Evolutionary conservation across 2,113 vertebrate genomes (phyloP), one percentile per base, ranked within the genome.

Genomic region (Morone chrysops): DNA sequence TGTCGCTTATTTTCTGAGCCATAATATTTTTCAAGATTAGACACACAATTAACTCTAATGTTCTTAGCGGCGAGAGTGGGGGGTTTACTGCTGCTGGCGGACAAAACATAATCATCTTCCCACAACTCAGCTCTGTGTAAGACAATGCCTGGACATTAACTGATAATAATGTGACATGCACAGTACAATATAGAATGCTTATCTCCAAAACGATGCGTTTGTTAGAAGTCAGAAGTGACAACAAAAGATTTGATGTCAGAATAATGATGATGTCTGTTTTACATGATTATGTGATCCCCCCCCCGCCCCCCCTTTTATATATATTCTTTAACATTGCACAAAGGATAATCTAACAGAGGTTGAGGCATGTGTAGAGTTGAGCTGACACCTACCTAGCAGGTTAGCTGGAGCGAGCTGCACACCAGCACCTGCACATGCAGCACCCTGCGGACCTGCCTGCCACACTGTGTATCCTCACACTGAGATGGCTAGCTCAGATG

Each of bases 1-100:
- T 78, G 66, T 66, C 38, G 77, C 61, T 82, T 73, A 65, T 85
- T 88, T 84, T 73, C 80, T 17, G n/a, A 88, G 77, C 70, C 83
- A 79, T 85, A 87, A 88, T 93, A 90, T 92, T 90, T 91, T 78
- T 88, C 78, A 72, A 89, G 91, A 93, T 93, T 89, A 89, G 89
- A 80, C 89, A 84, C 67, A 81, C 89, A 92, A 94, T 93, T 93
- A 92, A 82, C 87, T 68, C 63, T 81, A 86, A 77, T 89, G 85
- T 90, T 91, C 85, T 89, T 82, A 83, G 85, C 3, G 18, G 69
- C 62, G 38, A 62, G 75, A 72, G 71, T 47, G 54, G 66, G 68
- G 68, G 79, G 85, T 74, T 88, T 59, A 86, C 61, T 59, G 85
- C 86, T 70, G 25, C 86, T 70, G 25, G 69, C 81, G 78, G 81